Conservation (phyloP, 2,797 vertebrate genomes). For the Fistularia tabacaria region DNA sequence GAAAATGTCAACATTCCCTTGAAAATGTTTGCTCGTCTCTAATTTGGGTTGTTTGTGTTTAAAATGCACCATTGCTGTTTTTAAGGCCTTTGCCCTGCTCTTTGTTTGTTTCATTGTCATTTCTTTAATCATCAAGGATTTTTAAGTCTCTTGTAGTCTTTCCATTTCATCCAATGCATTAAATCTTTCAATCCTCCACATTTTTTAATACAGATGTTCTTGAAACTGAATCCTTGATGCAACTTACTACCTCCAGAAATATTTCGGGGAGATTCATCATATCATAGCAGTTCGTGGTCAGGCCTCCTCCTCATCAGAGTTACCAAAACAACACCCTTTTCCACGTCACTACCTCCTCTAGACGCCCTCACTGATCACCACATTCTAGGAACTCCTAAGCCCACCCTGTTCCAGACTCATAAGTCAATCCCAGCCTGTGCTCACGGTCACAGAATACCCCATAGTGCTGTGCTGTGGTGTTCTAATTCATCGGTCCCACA, state of each 20-base stretch:
- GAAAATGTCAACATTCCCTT: no score
- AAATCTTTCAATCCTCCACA: no score
- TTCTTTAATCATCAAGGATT: conserved; percentile 44
- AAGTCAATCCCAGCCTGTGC: conserved; percentile 28
- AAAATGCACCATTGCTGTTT: conserved; percentile 57
- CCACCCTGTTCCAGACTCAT: conserved; percentile 41
- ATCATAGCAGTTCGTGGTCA: conserved; percentile 23
- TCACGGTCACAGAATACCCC: conserved; percentile 37
- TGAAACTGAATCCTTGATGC: conserved; percentile 13
- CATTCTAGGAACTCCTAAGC: conserved; percentile 17
- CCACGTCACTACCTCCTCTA: conserved; percentile 21
- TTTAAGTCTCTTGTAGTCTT: conserved; percentile 14
- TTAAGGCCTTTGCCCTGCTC: conserved; percentile 47
- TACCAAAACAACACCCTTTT: conserved; percentile 16
- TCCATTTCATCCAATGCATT: neutral
- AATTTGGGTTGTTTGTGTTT: conserved; percentile 3
- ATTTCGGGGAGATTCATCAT: conserved; percentile 24
- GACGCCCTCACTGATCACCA: conserved; percentile 33
- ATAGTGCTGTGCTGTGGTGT: conserved; percentile 45
- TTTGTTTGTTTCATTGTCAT: conserved; percentile 47
- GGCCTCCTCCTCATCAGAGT: conserved; percentile 19
- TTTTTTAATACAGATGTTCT: neutral
- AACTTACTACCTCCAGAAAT: conserved; percentile 16
- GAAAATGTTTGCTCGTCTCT: conserved; percentile 1
- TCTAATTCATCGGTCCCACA: conserved; percentile 36